Base-by-base conservation (phyloP, 2,113 vertebrate genomes). In the Pyrgilauda ruficollis region DNA sequence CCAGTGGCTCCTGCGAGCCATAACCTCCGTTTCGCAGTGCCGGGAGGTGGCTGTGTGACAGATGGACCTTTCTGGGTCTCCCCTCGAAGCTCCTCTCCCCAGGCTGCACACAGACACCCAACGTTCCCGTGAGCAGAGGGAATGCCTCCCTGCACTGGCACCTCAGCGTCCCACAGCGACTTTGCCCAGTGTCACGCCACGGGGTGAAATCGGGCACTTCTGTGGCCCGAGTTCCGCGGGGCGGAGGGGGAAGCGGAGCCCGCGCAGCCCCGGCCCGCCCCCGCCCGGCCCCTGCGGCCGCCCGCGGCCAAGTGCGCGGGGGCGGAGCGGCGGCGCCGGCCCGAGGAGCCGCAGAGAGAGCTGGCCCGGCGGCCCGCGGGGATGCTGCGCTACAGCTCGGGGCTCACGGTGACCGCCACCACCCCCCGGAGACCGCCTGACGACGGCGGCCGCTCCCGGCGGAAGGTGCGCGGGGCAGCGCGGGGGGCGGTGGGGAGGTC, bases 341-440 rank as follows among this genome's bases (percentile, higher is more conserved):
- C 64, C 35, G 56, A 41, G 66, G 16, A 87, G 66, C 55, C 24
- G 91, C 89, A 63, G 24, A 59, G 55, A 37, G 56, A 33, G 41
- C 43, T 2, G 33, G 55, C 43, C 49, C 56, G 15, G 44, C 73
- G 27, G 37, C 19, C 67, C 81, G 76, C 23, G 70, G 92, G 76
- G 92, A 98, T 98, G 98, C 96, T 97, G 96, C 98, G 97, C 89
- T 98, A 97, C 91, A 96, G 97, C 76, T 98, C 98, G 66, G 97
- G 97, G 11, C 96, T 98, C 89, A 97, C 97, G 31, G 89, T 98
- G 76, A 88, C 97, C 56, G 39, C 95, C 69, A 82, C 96, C 53
- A 56, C 75, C 28, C 56, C 96, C 8, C 89, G 97, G 27, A 94
- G 92, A 84, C 46, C 75, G 77, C 7, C 68, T 44, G 84, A 74